Conservation (phyloP, 2,797 vertebrate genomes). For the Muscicapa comitata region DNA sequence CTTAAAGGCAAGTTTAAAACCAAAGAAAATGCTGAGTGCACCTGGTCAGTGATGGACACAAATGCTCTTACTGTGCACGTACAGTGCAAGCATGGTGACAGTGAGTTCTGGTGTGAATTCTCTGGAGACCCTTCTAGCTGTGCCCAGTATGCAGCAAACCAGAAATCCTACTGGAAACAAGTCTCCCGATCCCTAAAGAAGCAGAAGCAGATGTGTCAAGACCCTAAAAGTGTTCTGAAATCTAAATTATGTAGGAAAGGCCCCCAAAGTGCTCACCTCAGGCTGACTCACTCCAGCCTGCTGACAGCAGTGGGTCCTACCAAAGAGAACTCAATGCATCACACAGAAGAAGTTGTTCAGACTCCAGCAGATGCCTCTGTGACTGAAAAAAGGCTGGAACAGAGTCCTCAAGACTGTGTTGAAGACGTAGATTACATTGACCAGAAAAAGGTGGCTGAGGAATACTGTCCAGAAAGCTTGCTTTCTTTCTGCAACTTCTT, state of each 20-base stretch:
- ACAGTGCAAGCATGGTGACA: constrained; percentile 69
- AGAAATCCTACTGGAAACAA: constrained; percentile 86
- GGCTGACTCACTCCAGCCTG: constrained; percentile 60
- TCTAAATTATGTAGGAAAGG: constrained; percentile 82
- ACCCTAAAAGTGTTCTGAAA: constrained; percentile 72
- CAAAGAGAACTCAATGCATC: neutral
- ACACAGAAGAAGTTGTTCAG: neutral
- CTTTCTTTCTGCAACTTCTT: constrained; percentile 84
- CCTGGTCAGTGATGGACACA: constrained; percentile 73
- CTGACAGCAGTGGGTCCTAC: neutral
- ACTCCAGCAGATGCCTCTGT: neutral
- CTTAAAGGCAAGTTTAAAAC: constrained; percentile 77
- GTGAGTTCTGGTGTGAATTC: constrained; percentile 80
- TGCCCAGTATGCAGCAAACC: constrained; percentile 64
- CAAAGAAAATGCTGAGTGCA: constrained; percentile 80
- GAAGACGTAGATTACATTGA: constrained; percentile 66
- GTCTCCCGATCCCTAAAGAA: constrained; percentile 79
- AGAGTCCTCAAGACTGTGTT: constrained; percentile 66
- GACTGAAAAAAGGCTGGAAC: neutral
- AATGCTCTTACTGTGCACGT: constrained; percentile 65
- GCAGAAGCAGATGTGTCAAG: constrained; percentile 80
- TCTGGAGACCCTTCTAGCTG: constrained; percentile 78
- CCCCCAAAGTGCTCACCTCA: constrained; percentile 80
- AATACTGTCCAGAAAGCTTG: constrained; percentile 82
- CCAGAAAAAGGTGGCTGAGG: constrained; percentile 77